Evolutionary conservation across 2,888 invertebrate species (phyloP).

Genomic region (Matsumyia berberina): DNA sequence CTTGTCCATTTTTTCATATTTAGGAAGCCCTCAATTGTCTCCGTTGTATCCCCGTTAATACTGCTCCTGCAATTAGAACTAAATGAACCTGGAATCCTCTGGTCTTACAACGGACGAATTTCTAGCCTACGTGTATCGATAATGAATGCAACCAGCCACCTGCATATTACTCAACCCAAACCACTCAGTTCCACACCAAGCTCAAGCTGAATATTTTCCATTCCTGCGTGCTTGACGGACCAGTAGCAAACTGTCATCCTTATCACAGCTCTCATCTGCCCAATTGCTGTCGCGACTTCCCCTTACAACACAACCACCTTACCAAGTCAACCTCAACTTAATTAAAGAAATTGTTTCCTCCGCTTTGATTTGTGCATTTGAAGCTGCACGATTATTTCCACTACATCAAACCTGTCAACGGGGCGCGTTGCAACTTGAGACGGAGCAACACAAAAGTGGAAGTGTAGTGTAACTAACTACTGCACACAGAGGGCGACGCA

Average conservation of each 20-base stretch:
- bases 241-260: conserved; percentile 19
- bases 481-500: neutral
- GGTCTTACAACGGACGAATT: no score
- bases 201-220: no score
- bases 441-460: conserved; percentile 35
- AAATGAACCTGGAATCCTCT: no score
- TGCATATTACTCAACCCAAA: no score
- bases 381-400: conserved; percentile 73
- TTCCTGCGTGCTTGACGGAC: conserved; percentile 11
- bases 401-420: conserved; percentile 76
- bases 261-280: conserved; percentile 49
- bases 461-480: conserved; percentile 26
- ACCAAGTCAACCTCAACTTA: conserved; percentile 68
- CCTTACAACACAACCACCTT: conserved; percentile 3
- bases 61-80: no score
- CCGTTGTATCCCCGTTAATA: no score
- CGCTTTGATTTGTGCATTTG: conserved; percentile 72
- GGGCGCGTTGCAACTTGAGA: conserved; percentile 61
- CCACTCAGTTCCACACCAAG: neutral
- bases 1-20: no score
- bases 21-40: no score
- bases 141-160: no score
- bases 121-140: no score
- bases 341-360: conserved; percentile 71
- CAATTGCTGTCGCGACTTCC: conserved; percentile 13